Evolutionary conservation across 2,797 vertebrate genomes (phyloP).

Genomic region (Microctenopoma stevenorrisi): DNA sequence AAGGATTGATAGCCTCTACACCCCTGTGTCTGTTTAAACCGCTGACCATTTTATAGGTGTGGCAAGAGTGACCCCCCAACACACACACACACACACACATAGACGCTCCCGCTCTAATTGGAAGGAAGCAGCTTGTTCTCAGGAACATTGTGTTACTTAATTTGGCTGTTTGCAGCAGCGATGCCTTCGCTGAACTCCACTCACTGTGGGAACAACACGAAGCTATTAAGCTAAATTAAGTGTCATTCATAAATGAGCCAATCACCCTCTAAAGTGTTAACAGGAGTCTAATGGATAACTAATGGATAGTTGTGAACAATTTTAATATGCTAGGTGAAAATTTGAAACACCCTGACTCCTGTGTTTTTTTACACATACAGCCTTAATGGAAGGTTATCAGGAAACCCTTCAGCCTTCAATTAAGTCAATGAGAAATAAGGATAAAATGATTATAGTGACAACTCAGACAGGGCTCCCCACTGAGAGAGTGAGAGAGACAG

Average conservation of each 20-base stretch:
- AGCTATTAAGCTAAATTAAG: slow-evolving; percentile 40
- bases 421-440: slow-evolving; percentile 48
- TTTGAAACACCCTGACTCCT: slow-evolving; percentile 16
- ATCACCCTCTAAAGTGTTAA: slow-evolving; percentile 32
- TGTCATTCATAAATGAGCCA: slow-evolving; percentile 55
- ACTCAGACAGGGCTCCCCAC: slow-evolving; percentile 39
- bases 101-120: slow-evolving; percentile 35
- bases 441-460: slow-evolving; percentile 53
- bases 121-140: slow-evolving; percentile 30
- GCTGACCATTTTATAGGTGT: slow-evolving; percentile 66
- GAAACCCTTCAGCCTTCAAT: slow-evolving; percentile 42
- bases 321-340: slow-evolving; percentile 30
- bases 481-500: slow-evolving; percentile 5
- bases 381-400: slow-evolving; percentile 47
- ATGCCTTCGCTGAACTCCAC: slow-evolving; percentile 35
- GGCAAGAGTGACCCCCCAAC: slow-evolving; percentile 53
- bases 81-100: slow-evolving; percentile 23
- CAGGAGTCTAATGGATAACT: slow-evolving; percentile 41
- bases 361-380: slow-evolving; percentile 1
- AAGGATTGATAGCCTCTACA: slow-evolving; percentile 77
- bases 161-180: slow-evolving; percentile 23
- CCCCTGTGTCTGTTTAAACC: slow-evolving; percentile 72
- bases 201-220: slow-evolving; percentile 32
- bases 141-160: slow-evolving; percentile 12
- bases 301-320: slow-evolving; percentile 32